Evolutionary conservation across 2,888 invertebrate genomes (phyloP).

Genomic region (Siphlonurus alternatus): DNA sequence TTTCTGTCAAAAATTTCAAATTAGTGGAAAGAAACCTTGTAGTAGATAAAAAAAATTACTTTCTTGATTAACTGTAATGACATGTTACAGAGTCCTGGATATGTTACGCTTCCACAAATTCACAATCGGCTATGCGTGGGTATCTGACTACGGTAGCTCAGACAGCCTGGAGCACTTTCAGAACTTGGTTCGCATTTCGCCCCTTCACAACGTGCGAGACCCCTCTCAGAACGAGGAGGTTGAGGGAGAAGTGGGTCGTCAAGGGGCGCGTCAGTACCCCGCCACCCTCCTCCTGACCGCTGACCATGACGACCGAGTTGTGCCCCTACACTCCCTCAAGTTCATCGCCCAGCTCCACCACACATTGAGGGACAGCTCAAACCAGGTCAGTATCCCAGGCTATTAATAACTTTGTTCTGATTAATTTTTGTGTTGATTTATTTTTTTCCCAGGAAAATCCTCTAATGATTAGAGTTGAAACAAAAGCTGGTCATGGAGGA

Average conservation of each 20-base stretch:
- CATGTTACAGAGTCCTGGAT: constrained; percentile 83
- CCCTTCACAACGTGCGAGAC: constrained; percentile 73
- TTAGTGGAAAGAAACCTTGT: too few species aligned
- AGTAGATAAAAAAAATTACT: too few species aligned
- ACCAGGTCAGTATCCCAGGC: constrained; percentile 29
- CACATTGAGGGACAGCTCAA: constrained; percentile 37
- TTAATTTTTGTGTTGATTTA: background rate
- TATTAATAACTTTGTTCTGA: background rate
- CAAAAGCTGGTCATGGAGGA: constrained; percentile 91
- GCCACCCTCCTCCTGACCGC: constrained; percentile 84
- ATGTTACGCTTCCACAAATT: constrained; percentile 97
- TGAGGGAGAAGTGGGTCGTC: background rate
- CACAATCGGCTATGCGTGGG: constrained; percentile 95
- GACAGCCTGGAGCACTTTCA: constrained; percentile 74
- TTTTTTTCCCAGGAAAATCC: constrained; percentile 76
- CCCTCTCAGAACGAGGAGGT: constrained; percentile 27
- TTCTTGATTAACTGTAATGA: too few species aligned
- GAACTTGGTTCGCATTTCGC: constrained; percentile 74
- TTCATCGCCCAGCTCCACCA: constrained; percentile 83
- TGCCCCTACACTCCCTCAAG: constrained; percentile 92
- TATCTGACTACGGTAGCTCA: constrained; percentile 86
- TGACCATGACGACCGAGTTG: constrained; percentile 97
- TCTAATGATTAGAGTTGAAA: constrained; percentile 76
- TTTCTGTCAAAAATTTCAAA: too few species aligned
- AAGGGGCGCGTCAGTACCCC: constrained; percentile 58